Percentiles rank a stretch among this genome's conserved stretches.
These are phyloP conservation scores for Callimorpha dominula DNA, from an alignment of 2,888 invertebrate species.

Conservation along the genomic window DNA sequence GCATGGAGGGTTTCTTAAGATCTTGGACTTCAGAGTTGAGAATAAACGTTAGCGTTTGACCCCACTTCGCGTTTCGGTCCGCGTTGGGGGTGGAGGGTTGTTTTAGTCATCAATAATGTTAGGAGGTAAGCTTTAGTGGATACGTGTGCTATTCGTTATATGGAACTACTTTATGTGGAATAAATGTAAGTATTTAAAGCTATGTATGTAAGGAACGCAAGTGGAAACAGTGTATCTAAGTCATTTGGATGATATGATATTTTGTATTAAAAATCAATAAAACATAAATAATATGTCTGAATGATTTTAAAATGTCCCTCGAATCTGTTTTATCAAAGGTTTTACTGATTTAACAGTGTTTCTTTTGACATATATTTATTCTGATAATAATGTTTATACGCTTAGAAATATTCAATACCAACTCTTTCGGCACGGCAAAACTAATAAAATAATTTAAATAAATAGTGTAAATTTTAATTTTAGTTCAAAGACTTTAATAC, in stretches of 20 bases:
- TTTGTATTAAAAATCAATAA: not conserved
- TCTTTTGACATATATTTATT: not conserved
- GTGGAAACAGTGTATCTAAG: not conserved
- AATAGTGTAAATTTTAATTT: no score
- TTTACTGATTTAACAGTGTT: not conserved
- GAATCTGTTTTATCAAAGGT: not conserved
- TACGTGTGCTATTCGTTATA: constrained; percentile 65
- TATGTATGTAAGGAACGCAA: not conserved
- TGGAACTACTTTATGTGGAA: constrained; percentile 34
- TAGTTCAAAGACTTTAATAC: no score
- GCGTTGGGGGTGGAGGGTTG: constrained; percentile 68
- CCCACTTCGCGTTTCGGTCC: constrained; percentile 82
- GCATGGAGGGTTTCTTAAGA: constrained; percentile 24
- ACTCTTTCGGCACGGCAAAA: no score
- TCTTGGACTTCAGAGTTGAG: constrained; percentile 52
- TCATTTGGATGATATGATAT: not conserved
- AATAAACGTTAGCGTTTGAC: constrained; percentile 81
- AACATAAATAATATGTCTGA: not conserved
- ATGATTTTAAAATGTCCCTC: not conserved
- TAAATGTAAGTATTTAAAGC: constrained; percentile 9
- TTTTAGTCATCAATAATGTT: constrained; percentile 85
- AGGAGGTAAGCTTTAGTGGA: constrained; percentile 77
- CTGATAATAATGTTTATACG: not conserved
- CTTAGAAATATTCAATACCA: not conserved
- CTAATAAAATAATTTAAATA: no score